A percentile compares a stretch with the other conserved stretches of the same genome.
Evolutionary conservation across 2,797 vertebrate species (phyloP).

Genomic region (Neomorphus geoffroyi): DNA sequence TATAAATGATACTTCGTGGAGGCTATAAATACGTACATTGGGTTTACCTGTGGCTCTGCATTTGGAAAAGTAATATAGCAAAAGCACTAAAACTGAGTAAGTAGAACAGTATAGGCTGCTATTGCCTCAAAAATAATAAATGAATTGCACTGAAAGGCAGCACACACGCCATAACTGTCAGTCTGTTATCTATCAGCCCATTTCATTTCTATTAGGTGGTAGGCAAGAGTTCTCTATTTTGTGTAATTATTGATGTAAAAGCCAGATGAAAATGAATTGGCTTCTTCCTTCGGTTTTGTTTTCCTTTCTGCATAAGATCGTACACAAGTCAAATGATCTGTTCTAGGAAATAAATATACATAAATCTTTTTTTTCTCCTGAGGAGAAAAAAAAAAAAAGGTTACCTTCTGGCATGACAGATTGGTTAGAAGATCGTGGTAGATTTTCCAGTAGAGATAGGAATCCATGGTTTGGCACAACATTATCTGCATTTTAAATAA

Average conservation of each 20-base stretch:
- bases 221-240: not conserved
- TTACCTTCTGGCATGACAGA: not conserved
- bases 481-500: not conserved
- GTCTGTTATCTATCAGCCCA: not conserved
- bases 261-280: not conserved
- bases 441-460: not conserved
- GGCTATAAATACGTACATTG: not conserved
- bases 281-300: not conserved
- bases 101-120: not conserved
- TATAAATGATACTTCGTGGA: not conserved
- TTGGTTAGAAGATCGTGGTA: not conserved
- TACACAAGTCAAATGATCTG: not conserved
- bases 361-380: not conserved
- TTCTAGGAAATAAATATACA: not conserved
- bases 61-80: not conserved
- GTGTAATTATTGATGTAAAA: not conserved
- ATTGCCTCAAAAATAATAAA: not conserved
- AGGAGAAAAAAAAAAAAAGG: not conserved
- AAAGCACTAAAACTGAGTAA: slow-evolving; percentile 26
- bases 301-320: not conserved
- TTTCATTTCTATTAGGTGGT: not conserved
- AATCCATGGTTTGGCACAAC: not conserved
- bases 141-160: not conserved
- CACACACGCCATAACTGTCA: not conserved
- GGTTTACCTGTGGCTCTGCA: not conserved